A percentile compares a stretch with the other conserved stretches of the same genome.
These are phyloP conservation scores for Antedon mediterranea DNA, from an alignment of 53 echinoderm and acorn worm species.

Conservation along the genomic window DNA sequence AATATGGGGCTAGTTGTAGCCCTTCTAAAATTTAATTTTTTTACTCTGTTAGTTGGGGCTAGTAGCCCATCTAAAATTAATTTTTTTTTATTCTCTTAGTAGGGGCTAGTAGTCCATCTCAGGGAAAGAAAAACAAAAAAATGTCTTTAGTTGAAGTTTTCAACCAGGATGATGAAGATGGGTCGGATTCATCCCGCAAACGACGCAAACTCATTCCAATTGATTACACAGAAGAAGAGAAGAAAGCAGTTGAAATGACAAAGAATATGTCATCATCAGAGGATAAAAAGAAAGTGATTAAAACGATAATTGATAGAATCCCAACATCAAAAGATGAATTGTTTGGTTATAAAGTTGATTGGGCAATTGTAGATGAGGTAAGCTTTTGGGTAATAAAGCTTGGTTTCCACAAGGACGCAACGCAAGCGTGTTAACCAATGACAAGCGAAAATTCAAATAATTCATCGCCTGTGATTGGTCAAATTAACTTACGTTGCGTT, in stretches of 20 bases:
- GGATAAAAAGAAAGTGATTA: conserved; percentile 89
- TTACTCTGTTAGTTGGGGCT: too few relatives aligned
- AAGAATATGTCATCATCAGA: conserved; percentile 50
- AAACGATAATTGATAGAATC: conserved; percentile 72
- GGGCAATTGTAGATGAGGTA: conserved; percentile 86
- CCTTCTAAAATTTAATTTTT: too few relatives aligned
- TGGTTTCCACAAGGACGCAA: too few relatives aligned
- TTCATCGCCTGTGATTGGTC: too few relatives aligned
- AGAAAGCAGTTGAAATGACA: conserved; percentile 48
- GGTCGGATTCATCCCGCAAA: conserved; percentile 33
- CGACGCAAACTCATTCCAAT: conserved; percentile 81
- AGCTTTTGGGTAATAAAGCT: background rate
- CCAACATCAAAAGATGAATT: conserved; percentile 83
- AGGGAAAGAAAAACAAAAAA: conserved; percentile 52
- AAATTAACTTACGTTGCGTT: too few relatives aligned
- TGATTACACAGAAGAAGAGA: conserved; percentile 89
- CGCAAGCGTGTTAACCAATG: too few relatives aligned
- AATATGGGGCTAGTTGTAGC: background rate
- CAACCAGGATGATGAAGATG: conserved; percentile 59
- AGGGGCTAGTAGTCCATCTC: background rate
- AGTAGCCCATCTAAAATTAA: too few relatives aligned
- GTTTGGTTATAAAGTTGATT: conserved; percentile 78
- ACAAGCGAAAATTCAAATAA: too few relatives aligned
- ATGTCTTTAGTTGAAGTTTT: conserved; percentile 67
- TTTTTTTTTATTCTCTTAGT: too few relatives aligned